Conservation (phyloP, 2,797 vertebrate genomes). For the Lepus oiostolus region DNA sequence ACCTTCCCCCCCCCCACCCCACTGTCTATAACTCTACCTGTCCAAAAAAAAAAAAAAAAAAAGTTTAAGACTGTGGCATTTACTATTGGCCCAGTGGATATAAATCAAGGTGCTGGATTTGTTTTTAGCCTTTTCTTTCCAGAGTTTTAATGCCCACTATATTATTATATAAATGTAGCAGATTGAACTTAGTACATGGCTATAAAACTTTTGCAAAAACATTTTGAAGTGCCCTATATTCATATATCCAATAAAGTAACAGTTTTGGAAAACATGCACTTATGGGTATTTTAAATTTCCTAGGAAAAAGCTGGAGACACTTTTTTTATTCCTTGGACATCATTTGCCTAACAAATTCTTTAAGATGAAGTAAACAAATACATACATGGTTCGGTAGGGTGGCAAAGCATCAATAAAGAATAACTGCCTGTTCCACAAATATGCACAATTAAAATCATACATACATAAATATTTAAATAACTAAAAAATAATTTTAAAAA, state of each 20-base stretch:
- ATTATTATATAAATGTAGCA: not conserved
- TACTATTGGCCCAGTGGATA: conserved; percentile 25
- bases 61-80: not conserved
- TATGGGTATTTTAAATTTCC: conserved; percentile 36
- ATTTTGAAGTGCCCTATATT: not conserved
- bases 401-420: conserved; percentile 50
- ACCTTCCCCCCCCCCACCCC: too few relatives aligned
- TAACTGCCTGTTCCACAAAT: conserved; percentile 62
- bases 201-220: not conserved
- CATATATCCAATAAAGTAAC: conserved; percentile 3
- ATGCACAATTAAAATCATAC: too few relatives aligned
- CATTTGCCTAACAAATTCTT: conserved; percentile 64
- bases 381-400: conserved; percentile 37
- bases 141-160: conserved; percentile 24
- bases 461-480: too few relatives aligned
- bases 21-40: too few relatives aligned
- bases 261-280: conserved; percentile 22
- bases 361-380: not conserved
- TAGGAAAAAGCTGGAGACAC: not conserved
- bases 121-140: conserved; percentile 60
- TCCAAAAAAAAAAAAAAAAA: too few relatives aligned
- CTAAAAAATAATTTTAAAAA: too few relatives aligned
- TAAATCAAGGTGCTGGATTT: conserved; percentile 58
- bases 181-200: not conserved
- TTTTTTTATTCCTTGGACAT: conserved; percentile 41